Evolutionary conservation across 2,888 invertebrate species (phyloP).

Genomic region (Pollenia angustigena): DNA sequence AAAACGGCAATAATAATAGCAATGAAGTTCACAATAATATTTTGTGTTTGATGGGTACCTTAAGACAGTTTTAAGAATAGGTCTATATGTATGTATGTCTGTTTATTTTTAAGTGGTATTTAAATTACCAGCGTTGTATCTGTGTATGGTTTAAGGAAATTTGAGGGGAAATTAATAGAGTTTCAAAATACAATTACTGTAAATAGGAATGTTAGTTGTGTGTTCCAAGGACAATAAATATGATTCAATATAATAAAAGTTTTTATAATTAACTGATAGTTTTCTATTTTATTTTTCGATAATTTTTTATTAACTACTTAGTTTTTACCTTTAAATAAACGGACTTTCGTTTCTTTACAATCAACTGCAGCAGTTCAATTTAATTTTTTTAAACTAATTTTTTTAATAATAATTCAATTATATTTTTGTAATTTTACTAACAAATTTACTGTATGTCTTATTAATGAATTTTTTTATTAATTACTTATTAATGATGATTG

Average conservation of each 20-base stretch:
- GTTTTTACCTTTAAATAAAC: slow-evolving; percentile 16
- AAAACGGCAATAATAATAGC: too few relatives aligned
- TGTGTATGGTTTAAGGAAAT: slow-evolving; percentile 26
- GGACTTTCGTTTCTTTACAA: background rate
- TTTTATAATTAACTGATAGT: background rate
- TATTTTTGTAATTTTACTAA: slow-evolving; percentile 46
- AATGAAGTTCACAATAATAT: too few relatives aligned
- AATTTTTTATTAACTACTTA: slow-evolving; percentile 9
- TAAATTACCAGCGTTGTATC: slow-evolving; percentile 19
- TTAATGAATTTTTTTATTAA: slow-evolving; percentile 38
- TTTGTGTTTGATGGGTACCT: too few relatives aligned
- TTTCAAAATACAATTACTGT: background rate
- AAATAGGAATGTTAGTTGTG: background rate
- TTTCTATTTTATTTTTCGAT: background rate
- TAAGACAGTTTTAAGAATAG: background rate
- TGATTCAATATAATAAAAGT: slow-evolving; percentile 17
- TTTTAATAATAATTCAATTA: slow-evolving; percentile 27
- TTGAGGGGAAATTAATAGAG: background rate
- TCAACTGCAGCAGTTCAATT: slow-evolving; percentile 19
- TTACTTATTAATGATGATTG: slow-evolving; percentile 42
- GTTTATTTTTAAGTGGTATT: background rate
- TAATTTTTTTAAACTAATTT: slow-evolving; percentile 28
- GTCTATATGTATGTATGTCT: background rate
- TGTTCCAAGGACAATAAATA: background rate
- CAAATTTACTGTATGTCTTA: slow-evolving; percentile 42